Conservation (phyloP, 2,888 invertebrate species). For the Scaeva pyrastri region DNA sequence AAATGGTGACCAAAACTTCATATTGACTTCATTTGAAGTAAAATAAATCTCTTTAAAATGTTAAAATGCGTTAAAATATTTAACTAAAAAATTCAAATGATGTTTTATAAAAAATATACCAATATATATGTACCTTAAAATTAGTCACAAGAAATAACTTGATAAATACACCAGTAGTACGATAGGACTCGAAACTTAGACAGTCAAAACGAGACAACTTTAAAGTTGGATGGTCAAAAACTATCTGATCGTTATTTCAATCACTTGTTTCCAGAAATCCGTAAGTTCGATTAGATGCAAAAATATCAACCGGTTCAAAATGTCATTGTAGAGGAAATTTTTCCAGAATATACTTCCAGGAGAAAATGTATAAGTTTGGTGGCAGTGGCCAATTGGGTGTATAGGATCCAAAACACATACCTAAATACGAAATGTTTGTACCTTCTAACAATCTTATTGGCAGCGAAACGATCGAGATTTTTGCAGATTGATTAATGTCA, state of each 20-base stretch:
- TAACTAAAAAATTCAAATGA: too few relatives aligned
- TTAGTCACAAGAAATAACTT: too few relatives aligned
- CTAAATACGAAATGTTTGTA: background rate
- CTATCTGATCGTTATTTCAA: background rate
- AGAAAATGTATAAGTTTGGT: background rate
- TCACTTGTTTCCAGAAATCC: background rate
- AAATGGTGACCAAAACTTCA: too few relatives aligned
- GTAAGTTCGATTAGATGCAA: background rate
- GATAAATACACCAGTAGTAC: too few relatives aligned
- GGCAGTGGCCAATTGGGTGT: background rate
- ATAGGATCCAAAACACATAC: background rate
- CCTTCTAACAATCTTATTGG: background rate
- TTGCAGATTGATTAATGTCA: background rate
- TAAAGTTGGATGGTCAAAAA: background rate
- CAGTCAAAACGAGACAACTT: background rate
- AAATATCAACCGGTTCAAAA: background rate
- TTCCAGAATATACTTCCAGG: slow-evolving; percentile 4
- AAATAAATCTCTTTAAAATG: too few relatives aligned
- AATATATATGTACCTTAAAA: too few relatives aligned
- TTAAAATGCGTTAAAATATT: too few relatives aligned
- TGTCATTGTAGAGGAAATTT: background rate
- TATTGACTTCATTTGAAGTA: too few relatives aligned
- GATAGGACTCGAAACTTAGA: too few relatives aligned
- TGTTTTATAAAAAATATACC: too few relatives aligned
- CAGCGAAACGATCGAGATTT: background rate